Conservation (phyloP, 2,888 invertebrate genomes). For the Julus scandinavius region DNA sequence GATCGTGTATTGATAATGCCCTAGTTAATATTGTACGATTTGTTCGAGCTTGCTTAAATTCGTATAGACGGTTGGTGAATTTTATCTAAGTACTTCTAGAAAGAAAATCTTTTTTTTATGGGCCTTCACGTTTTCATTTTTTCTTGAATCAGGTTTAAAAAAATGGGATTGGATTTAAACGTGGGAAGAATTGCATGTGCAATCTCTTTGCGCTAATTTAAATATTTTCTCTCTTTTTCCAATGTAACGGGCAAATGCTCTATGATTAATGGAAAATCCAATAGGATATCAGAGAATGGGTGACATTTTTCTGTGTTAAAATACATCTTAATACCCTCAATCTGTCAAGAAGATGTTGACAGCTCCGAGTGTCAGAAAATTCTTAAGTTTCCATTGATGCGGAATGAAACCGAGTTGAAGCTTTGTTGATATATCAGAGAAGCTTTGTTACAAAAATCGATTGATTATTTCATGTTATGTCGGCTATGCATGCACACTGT, state of each 20-base stretch:
- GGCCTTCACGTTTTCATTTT: neutral
- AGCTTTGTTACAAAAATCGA: slow-evolving; percentile 26
- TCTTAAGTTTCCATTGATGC: slow-evolving; percentile 41
- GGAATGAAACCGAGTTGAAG: slow-evolving; percentile 29
- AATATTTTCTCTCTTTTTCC: slow-evolving; percentile 17
- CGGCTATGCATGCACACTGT: neutral
- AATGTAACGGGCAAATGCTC: neutral
- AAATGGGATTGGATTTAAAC: slow-evolving; percentile 6
- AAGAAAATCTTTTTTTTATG: neutral
- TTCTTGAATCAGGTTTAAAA: neutral
- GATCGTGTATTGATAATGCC: too few species aligned
- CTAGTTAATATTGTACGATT: too few species aligned
- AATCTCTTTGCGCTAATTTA: slow-evolving; percentile 11
- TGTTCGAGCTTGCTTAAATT: neutral
- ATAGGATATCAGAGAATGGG: slow-evolving; percentile 31
- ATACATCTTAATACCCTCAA: slow-evolving; percentile 48
- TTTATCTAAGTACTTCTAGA: neutral
- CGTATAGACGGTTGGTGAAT: neutral
- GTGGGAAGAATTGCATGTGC: slow-evolving; percentile 44
- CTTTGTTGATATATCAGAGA: slow-evolving; percentile 44
- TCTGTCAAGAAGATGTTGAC: slow-evolving; percentile 43
- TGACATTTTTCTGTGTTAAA: slow-evolving; percentile 17
- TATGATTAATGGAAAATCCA: slow-evolving; percentile 41
- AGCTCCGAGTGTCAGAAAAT: slow-evolving; percentile 39
- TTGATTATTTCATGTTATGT: slow-evolving; percentile 46